Evolutionary conservation across 2,797 vertebrate species (phyloP).

Genomic region (Mionectes olivaceus): DNA sequence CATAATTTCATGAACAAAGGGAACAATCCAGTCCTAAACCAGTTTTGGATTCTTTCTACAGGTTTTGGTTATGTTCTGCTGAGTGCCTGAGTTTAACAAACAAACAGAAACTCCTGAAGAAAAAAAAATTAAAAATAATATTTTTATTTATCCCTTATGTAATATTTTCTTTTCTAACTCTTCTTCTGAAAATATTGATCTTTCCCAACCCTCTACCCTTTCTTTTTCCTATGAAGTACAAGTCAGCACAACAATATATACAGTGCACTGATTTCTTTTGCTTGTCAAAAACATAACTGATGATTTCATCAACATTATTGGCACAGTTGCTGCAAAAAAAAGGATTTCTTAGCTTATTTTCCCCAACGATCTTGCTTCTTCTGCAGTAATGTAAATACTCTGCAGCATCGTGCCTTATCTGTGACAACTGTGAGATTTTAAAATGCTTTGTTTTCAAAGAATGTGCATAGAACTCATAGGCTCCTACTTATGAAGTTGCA

Average conservation of each 20-base stretch:
- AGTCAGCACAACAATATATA: constrained; percentile 1
- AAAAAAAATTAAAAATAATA: background rate
- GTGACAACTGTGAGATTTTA: background rate
- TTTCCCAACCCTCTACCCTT: background rate
- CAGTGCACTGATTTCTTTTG: background rate
- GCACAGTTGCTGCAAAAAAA: background rate
- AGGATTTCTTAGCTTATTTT: constrained; percentile 26
- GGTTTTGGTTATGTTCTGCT: background rate
- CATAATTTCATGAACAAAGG: background rate
- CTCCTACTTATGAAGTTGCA: background rate
- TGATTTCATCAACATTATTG: constrained; percentile 47
- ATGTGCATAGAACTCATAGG: background rate
- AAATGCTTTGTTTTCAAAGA: background rate
- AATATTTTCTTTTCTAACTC: background rate
- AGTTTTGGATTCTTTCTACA: background rate
- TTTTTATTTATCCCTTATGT: background rate
- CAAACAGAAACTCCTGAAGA: background rate
- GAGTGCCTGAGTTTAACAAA: background rate
- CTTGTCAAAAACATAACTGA: constrained; percentile 16
- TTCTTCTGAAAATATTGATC: background rate
- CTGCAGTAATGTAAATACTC: background rate
- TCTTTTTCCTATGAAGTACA: background rate
- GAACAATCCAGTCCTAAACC: background rate
- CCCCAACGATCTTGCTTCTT: background rate
- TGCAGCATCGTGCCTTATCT: background rate